phyloP scores from a whole-genome alignment of 2,113 vertebrate genomes.

The Myrmecobius fasciatus region DNA sequence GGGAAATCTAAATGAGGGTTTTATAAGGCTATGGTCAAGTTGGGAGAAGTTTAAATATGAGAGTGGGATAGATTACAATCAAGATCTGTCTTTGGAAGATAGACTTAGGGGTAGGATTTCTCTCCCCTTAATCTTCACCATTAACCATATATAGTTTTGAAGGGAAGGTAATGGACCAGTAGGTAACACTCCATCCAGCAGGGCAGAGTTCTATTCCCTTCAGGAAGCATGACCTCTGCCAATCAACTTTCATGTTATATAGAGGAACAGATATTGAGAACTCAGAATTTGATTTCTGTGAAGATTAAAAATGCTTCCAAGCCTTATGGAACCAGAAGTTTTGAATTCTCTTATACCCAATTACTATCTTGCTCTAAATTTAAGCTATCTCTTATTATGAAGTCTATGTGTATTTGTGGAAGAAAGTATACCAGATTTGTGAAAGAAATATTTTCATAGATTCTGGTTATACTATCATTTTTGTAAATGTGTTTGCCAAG shows the following conservation, averaged over 20 bases:
- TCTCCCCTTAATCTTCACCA: neutral
- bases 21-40: neutral
- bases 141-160: neutral
- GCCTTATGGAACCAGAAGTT: neutral
- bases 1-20: neutral
- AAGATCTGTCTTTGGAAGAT: neutral
- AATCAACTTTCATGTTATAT: neutral
- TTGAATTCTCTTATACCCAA: neutral
- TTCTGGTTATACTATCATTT: neutral
- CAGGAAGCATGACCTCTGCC: neutral
- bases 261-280: neutral
- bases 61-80: neutral
- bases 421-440: neutral
- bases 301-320: neutral
- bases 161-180: neutral
- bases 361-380: neutral
- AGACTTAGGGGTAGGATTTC: neutral
- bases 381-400: neutral
- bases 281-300: neutral
- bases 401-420: neutral
- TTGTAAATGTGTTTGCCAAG: neutral
- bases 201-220: neutral
- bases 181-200: neutral
- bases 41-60: neutral
- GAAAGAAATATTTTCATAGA: neutral